Evolutionary conservation across 2,888 invertebrate species (phyloP).

Genomic region (Acrobasis suavella): DNA sequence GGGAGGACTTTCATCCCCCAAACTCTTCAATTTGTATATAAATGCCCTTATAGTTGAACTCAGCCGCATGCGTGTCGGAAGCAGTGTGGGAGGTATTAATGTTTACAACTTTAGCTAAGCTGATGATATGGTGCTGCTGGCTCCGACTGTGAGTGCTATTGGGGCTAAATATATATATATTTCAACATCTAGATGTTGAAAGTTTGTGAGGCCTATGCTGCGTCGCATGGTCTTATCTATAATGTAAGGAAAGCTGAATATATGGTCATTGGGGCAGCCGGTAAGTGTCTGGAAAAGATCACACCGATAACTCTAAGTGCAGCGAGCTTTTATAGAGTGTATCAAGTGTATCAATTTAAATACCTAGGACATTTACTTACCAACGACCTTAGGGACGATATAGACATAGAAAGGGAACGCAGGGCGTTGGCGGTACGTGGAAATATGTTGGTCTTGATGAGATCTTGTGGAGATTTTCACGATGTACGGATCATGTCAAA

Average conservation of each 20-base stretch:
- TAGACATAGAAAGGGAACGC: too few species aligned
- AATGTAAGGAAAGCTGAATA: slow-evolving; percentile 26
- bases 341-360: too few species aligned
- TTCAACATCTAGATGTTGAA: slow-evolving; percentile 14
- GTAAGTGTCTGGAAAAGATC: slow-evolving; percentile 11
- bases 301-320: too few species aligned
- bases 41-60: slow-evolving; percentile 8
- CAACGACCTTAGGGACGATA: too few species aligned
- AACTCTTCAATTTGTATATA: slow-evolving; percentile 30
- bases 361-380: too few species aligned
- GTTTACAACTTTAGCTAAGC: slow-evolving; percentile 28
- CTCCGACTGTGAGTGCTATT: slow-evolving; percentile 23
- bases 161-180: too few species aligned
- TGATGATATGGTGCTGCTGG: too few species aligned
- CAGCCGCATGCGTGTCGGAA: slow-evolving; percentile 11
- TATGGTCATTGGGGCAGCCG: slow-evolving; percentile 23
- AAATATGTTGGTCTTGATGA: too few species aligned
- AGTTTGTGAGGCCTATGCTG: slow-evolving; percentile 25
- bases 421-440: too few species aligned
- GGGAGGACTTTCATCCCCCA: slow-evolving; percentile 25
- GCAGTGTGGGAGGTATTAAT: slow-evolving; percentile 21
- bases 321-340: too few species aligned
- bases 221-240: slow-evolving; percentile 21
- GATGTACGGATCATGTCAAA: too few species aligned
- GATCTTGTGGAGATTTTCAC: too few species aligned